Evolutionary conservation across 2,113 vertebrate species (phyloP).

Genomic region (Cynopterus brachyotis): DNA sequence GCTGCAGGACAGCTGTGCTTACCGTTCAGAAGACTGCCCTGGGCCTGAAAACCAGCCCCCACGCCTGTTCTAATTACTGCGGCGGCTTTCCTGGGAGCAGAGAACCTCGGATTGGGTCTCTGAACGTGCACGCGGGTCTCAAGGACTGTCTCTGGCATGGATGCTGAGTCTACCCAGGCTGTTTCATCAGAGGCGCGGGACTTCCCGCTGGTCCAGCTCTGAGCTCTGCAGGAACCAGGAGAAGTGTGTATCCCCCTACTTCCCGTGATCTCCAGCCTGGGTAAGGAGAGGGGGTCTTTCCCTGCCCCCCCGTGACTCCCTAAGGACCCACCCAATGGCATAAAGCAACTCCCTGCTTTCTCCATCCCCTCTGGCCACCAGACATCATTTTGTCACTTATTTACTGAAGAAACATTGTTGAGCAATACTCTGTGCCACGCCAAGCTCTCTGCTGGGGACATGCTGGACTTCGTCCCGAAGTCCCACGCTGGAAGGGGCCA

Average conservation of each 20-base stretch:
- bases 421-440: not conserved
- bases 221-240: not conserved
- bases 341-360: not conserved
- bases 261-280: not conserved
- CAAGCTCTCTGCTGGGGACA: not conserved
- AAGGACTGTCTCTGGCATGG: not conserved
- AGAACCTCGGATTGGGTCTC: not conserved
- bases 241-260: too few species aligned
- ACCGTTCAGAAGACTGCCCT: not conserved
- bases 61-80: not conserved
- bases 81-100: not conserved
- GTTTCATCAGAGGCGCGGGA: not conserved
- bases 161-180: not conserved
- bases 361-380: not conserved
- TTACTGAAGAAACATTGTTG: not conserved
- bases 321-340: rapidly evolving
- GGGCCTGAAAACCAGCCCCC: not conserved
- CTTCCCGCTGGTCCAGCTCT: rapidly evolving
- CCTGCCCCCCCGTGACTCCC: too few species aligned
- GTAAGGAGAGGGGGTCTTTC: too few species aligned
- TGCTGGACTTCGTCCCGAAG: not conserved
- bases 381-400: too few species aligned
- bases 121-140: not conserved
- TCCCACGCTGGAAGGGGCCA: not conserved
- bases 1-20: not conserved